A percentile compares a stretch with the other conserved stretches of the same genome.
Conservation (phyloP, 2,888 invertebrate species). For the Temnothorax unifasciatus region DNA sequence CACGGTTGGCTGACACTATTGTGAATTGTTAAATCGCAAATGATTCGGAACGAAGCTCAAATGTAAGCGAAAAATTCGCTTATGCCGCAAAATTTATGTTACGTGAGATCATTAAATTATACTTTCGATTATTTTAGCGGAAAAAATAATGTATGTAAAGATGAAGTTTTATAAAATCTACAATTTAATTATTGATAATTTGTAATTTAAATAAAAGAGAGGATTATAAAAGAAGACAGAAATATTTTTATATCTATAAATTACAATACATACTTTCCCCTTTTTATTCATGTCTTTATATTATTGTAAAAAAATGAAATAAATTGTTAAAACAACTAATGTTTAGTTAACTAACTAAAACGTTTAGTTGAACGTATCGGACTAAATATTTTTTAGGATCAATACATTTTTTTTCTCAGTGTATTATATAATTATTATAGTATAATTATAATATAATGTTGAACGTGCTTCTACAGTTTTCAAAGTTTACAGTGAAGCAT, state of each 20-base stretch:
- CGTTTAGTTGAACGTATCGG: too few relatives aligned
- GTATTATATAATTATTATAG: slow-evolving; percentile 2
- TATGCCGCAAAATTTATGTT: background rate
- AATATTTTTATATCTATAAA: background rate
- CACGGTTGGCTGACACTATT: slow-evolving; percentile 34
- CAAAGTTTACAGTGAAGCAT: background rate
- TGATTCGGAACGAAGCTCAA: slow-evolving; percentile 22
- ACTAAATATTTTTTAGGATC: too few relatives aligned
- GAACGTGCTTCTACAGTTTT: background rate
- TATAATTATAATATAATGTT: background rate
- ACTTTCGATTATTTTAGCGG: background rate
- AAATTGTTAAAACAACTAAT: too few relatives aligned
- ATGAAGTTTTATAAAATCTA: background rate
- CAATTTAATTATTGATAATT: background rate
- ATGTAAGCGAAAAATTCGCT: slow-evolving; percentile 1
- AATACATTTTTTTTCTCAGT: background rate
- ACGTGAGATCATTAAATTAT: background rate
- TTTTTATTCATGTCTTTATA: background rate
- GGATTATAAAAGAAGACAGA: background rate
- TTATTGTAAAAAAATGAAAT: background rate
- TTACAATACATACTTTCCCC: background rate
- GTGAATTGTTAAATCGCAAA: slow-evolving; percentile 39
- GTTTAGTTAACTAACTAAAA: too few relatives aligned
- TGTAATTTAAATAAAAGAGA: background rate
- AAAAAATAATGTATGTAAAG: background rate